These are phyloP conservation scores for Drosophila tropicalis DNA, from an alignment of 1,140 invertebrate genomes.

Conservation along the genomic window DNA sequence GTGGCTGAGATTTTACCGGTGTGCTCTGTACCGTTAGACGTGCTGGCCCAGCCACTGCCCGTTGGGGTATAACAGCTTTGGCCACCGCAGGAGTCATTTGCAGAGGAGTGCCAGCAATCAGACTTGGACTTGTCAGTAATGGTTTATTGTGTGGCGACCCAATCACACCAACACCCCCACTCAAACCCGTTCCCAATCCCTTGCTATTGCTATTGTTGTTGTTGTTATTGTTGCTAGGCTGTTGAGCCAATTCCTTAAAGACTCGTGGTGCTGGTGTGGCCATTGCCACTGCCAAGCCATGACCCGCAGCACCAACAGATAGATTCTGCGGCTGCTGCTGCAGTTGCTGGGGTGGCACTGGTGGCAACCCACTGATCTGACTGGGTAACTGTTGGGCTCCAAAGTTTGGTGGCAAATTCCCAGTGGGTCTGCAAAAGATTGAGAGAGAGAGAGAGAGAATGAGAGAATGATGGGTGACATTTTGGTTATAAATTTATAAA, in stretches of 20 bases:
- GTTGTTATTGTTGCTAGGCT: slow-evolving; percentile 41
- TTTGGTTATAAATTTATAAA: too few relatives aligned
- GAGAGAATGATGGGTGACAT: neutral
- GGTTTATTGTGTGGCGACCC: neutral
- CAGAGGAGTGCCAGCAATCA: slow-evolving; percentile 4
- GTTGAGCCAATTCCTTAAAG: slow-evolving; percentile 77
- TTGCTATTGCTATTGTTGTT: slow-evolving; percentile 19
- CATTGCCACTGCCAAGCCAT: slow-evolving; percentile 72
- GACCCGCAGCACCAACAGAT: slow-evolving; percentile 20
- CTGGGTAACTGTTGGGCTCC: slow-evolving; percentile 52
- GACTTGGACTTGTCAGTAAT: slow-evolving; percentile 34
- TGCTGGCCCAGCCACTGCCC: slow-evolving; percentile 71
- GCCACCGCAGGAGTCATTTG: slow-evolving; percentile 38
- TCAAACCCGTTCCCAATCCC: slow-evolving; percentile 16
- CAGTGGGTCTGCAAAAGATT: slow-evolving; percentile 44
- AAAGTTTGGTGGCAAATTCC: slow-evolving; percentile 63
- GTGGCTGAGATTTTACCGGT: slow-evolving; percentile 86
- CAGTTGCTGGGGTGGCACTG: slow-evolving; percentile 37
- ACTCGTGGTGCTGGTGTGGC: slow-evolving; percentile 76
- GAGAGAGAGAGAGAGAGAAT: neutral
- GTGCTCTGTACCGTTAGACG: slow-evolving; percentile 84
- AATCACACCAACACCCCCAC: slow-evolving; percentile 15
- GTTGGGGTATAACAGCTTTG: slow-evolving; percentile 63
- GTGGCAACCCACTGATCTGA: slow-evolving; percentile 60
- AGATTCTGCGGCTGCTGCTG: slow-evolving; percentile 22